Base-by-base conservation (phyloP, 2,113 vertebrate genomes). In the Cyrtonyx montezumae region DNA sequence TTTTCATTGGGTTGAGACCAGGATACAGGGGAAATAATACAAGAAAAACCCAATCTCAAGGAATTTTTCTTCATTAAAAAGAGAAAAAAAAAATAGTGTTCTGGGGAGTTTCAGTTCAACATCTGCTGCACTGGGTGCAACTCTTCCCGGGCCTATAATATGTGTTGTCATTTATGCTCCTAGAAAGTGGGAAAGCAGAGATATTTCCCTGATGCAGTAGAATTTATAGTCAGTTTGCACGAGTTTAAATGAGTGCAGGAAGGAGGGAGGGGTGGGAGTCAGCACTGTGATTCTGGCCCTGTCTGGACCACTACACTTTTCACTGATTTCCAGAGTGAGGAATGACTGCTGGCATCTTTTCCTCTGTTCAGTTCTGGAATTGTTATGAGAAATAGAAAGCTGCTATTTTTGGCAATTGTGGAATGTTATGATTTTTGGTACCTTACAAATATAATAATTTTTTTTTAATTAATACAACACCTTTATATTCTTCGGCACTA, bases 381-480 rank as follows among this genome's bases (percentile, higher is more conserved):
- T 81, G 67, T 86, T 87, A 69, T 30, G 62, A 94, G 81, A 92
- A 94, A 92, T 90, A 68, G 82, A 78, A 94, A 90, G 71, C 68
- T 93, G 93, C 87, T 95, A 75, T 92, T 96, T 94, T 92, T 93
- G 93, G 95, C 89, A 95, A 53, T 65, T 65, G 17, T 1, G 45
- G 30, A 75, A 36, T 22, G 55, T 37, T 23, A 83, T n/a, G 71
- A 65, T 71, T 80, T 93, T 92, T 90, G 79, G 87, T 95, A 77
- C 81, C 59, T 92, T 88, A 59, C 68, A 74, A 92, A 43, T 45
- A 26, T 45, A 70, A 74, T 66, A 28, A 7, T 3, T 55, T 45
- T 56, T 73, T 63, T 37, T 26, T 79, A 87, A 83, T 94, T 85
- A 67, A 56, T 81, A 67, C 84, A 83, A 78, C 71, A 83, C 21